Percentiles rank a stretch among this genome's conserved stretches.
Conservation (phyloP, 2,113 vertebrate species). For the Bos indicus region DNA sequence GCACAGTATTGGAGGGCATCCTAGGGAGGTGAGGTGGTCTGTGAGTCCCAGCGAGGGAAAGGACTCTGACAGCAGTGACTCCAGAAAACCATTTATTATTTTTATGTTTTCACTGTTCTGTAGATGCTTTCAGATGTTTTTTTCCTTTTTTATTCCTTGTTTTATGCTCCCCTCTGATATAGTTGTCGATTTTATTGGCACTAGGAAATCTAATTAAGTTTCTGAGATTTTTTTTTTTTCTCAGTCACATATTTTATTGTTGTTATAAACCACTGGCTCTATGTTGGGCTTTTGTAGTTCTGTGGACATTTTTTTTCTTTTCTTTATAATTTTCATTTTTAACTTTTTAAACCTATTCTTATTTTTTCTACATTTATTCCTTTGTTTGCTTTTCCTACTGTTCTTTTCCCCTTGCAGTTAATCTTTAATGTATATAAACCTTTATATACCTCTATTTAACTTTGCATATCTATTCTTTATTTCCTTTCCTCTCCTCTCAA, state of each 20-base stretch:
- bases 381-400: not conserved
- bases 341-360: not conserved
- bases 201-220: not conserved
- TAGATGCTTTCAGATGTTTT: not conserved
- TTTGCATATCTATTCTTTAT: not conserved
- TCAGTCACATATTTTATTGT: not conserved
- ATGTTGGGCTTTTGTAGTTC: not conserved
- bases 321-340: not conserved
- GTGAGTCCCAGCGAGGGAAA: not conserved
- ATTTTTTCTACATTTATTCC: not conserved
- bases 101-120: not conserved
- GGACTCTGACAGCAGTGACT: not conserved
- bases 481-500: not conserved
- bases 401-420: not conserved
- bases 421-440: not conserved
- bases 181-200: not conserved
- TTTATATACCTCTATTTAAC: not conserved
- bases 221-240: not conserved
- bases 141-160: not conserved
- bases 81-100: not conserved
- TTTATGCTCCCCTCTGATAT: no score
- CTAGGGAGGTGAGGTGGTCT: not conserved
- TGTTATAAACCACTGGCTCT: not conserved
- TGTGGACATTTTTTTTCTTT: not conserved
- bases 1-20: not conserved